Evolutionary conservation across 92 coral and sea anemone genomes (phyloP).

Genomic region (Chrysogorgia sp.): DNA sequence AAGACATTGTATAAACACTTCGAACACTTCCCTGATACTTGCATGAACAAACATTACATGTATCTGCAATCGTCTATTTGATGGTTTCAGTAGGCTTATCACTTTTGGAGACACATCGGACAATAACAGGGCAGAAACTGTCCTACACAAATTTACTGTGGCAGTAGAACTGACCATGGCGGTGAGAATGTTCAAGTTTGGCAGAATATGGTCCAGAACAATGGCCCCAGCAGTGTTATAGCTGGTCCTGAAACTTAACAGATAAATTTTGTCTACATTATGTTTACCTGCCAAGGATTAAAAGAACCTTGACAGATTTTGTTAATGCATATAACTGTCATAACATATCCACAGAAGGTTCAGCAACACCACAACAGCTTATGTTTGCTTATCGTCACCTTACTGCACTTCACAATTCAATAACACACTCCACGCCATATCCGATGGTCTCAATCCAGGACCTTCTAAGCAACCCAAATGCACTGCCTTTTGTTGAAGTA

Average conservation of each 20-base stretch:
- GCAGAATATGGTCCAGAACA: neutral
- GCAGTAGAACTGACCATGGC: slow-evolving; percentile 27
- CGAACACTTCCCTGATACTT: too few species aligned
- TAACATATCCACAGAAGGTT: neutral
- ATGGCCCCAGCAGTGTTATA: neutral
- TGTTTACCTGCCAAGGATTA: slow-evolving; percentile 28
- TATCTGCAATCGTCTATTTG: too few species aligned
- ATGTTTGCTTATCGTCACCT: neutral
- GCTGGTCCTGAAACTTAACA: neutral
- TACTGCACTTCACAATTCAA: neutral
- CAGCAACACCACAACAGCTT: neutral
- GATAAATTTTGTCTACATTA: slow-evolving; percentile 35
- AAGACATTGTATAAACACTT: too few species aligned
- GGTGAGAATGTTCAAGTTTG: slow-evolving; percentile 22
- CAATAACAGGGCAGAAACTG: slow-evolving; percentile 12
- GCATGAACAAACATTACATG: too few species aligned
- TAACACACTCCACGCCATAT: neutral
- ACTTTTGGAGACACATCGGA: neutral
- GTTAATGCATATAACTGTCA: slow-evolving; percentile 1
- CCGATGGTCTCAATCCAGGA: neutral
- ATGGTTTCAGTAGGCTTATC: slow-evolving; percentile 11
- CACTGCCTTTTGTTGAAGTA: neutral
- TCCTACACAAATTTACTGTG: neutral
- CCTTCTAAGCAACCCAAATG: neutral
- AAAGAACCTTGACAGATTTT: slow-evolving; percentile 2